Percentiles rank a stretch among this genome's conserved stretches.
phyloP scores from a whole-genome alignment of 2,113 vertebrate species.

The Anoura caudifer region DNA sequence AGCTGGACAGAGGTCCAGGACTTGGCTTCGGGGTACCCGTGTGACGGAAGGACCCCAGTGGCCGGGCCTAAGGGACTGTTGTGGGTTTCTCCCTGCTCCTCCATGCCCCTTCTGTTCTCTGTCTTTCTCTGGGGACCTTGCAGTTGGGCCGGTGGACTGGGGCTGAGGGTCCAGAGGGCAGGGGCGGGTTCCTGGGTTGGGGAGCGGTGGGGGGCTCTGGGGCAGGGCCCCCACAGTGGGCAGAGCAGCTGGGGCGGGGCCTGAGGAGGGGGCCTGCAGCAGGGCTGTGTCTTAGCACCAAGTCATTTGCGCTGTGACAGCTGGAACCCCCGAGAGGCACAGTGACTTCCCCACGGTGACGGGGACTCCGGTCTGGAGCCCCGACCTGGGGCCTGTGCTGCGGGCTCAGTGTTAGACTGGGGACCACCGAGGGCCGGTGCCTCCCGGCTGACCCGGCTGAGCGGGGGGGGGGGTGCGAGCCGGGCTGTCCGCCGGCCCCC shows the following conservation, averaged over 20 bases:
- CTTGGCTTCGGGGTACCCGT: neutral
- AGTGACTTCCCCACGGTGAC: neutral
- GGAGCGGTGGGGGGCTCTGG: too few relatives aligned
- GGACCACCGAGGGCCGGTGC: neutral
- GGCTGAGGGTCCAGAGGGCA: neutral
- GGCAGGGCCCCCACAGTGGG: neutral
- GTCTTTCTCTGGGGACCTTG: neutral
- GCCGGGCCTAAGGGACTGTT: neutral
- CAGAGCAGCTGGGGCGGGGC: neutral
- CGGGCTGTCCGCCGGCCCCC: neutral
- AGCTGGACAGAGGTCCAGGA: neutral
- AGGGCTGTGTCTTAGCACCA: accelerated
- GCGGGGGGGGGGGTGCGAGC: neutral
- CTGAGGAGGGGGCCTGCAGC: too few relatives aligned
- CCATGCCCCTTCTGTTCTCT: neutral
- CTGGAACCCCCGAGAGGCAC: neutral
- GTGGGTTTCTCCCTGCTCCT: too few relatives aligned
- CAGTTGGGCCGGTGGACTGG: too few relatives aligned
- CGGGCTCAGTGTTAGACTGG: neutral
- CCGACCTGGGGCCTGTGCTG: accelerated
- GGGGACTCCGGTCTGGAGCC: too few relatives aligned
- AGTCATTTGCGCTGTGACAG: neutral
- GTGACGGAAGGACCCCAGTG: neutral
- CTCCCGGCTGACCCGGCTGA: neutral
- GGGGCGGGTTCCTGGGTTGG: neutral